Conservation (phyloP, 2,888 invertebrate genomes). For the Mimas tiliae region DNA sequence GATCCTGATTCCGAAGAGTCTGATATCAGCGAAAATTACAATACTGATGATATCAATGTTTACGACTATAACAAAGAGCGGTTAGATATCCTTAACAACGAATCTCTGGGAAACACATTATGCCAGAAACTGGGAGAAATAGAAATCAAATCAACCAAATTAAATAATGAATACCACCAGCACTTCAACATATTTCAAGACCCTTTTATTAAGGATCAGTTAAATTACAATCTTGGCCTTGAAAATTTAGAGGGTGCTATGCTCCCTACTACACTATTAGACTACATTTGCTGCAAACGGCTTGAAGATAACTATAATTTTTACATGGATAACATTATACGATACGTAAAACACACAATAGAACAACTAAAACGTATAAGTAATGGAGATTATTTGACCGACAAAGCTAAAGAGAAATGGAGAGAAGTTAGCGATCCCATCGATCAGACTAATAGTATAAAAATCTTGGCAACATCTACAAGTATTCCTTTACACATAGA, state of each 20-base stretch:
- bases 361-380: slow-evolving; percentile 78
- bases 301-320: slow-evolving; percentile 72
- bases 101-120: slow-evolving; percentile 58
- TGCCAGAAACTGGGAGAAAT: slow-evolving; percentile 67
- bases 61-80: slow-evolving; percentile 64
- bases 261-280: slow-evolving; percentile 65
- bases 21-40: slow-evolving; percentile 62
- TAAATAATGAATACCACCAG: slow-evolving; percentile 52
- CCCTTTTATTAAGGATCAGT: slow-evolving; percentile 59
- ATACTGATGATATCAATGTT: slow-evolving; percentile 61
- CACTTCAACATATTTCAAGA: slow-evolving; percentile 59
- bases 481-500: slow-evolving; percentile 66
- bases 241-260: slow-evolving; percentile 47
- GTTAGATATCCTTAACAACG: slow-evolving; percentile 59
- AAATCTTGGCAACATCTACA: slow-evolving; percentile 60
- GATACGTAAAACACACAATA: slow-evolving; percentile 70
- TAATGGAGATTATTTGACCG: slow-evolving; percentile 76
- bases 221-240: slow-evolving; percentile 47
- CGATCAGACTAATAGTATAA: slow-evolving; percentile 41
- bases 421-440: slow-evolving; percentile 50
- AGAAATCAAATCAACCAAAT: slow-evolving; percentile 54
- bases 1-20: slow-evolving; percentile 65
- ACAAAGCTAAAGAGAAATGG: slow-evolving; percentile 75
- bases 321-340: slow-evolving; percentile 76
- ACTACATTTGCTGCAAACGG: slow-evolving; percentile 71